Base-by-base conservation (phyloP, 2,888 invertebrate species). In the Erebia palarica region DNA sequence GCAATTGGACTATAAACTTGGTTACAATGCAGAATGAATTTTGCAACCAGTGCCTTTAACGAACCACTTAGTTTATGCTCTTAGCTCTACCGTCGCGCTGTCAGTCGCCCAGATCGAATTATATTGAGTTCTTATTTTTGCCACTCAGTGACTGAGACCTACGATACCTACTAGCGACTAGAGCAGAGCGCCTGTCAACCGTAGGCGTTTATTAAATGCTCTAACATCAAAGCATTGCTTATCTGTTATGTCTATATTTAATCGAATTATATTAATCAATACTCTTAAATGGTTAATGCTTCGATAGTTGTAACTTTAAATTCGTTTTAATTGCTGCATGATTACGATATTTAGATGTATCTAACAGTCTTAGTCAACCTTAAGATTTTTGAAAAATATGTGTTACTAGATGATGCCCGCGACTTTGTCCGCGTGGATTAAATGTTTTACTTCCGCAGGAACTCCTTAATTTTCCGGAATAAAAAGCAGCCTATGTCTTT, bases 21-120 rank as follows among this genome's bases (percentile, higher is more conserved):
- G 53, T 71, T 72, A 73, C 73, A 76, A 73, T 72, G 61, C 57
- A 67, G 58, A 65, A 8, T 70, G 51, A 42, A 67, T 75, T 71
- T 73, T 61, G 70, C 72, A 73, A 73, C 59, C 66, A 49, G 44
- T 8, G 61, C 60, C 65, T 73, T 27, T 71, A 71, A 73, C 72
- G 65, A 73, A 70, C 71, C 70, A 73, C 67, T 69, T 57, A 42
- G 72, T 69, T 73, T 64, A 67, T 61, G 72, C 59, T 57, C 36
- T 36, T 36, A 36, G 36, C 36, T 36, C 61, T 49, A 47, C 57
- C 44, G 69, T 58, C n/a, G 70, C 44, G 69, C 61, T 13, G 70
- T 68, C 70, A 70, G 65, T 58, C 61, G 53, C 47, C 64, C 59
- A 3, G 10, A 18, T 13, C 18, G 47, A 18, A 18, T 44, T 5